Base-by-base conservation (phyloP, 2,888 invertebrate genomes). In the Drosophila emarginata region DNA sequence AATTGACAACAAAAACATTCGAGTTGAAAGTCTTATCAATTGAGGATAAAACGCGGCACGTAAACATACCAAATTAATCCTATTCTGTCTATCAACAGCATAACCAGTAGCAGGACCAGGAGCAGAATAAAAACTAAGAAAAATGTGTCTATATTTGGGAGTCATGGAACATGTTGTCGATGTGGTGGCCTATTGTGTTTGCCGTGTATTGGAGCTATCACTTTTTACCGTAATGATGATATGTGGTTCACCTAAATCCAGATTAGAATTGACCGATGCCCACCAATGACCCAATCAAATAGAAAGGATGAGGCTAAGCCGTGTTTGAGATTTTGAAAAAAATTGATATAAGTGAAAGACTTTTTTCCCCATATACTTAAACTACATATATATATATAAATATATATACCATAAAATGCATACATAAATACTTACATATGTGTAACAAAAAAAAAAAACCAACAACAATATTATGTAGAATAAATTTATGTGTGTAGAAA, bases 101-200 rank as follows among this genome's bases (percentile, higher is more conserved):
- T 12, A 66, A 75, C 58, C 59, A 56, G 32, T 53, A 64, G 23
- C 54, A 52, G 28, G 14, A 9, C 28, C 5, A 40, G 12, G 23
- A n/a, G 15, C 23, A 26, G 26, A 6, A 56, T 9, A 23, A 14
- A 39, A 28, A 12, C 21, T 14, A 37, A 61, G 15, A 39, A 37
- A 26, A 9, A 89, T 91, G 89, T 91, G 91, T 64, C 70, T 90
- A 63, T 90, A 90, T 56, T 83, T 90, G 79, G 90, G 86, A 32
- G 91, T 87, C 37, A 77, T 79, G 64, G 87, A 87, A 60, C 77
- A 89, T 61, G 74, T 90, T 64, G 75, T 89, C 69, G 90, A 90
- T 74, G 76, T 89, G 74, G 86, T 87, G 59, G 89, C 86, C 61
- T 90, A 80, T 70, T 89, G 89, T 68, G 84, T 90, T 54, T 89